Evolutionary conservation across 2,888 invertebrate species (phyloP).

Genomic region (Carcina quercana): DNA sequence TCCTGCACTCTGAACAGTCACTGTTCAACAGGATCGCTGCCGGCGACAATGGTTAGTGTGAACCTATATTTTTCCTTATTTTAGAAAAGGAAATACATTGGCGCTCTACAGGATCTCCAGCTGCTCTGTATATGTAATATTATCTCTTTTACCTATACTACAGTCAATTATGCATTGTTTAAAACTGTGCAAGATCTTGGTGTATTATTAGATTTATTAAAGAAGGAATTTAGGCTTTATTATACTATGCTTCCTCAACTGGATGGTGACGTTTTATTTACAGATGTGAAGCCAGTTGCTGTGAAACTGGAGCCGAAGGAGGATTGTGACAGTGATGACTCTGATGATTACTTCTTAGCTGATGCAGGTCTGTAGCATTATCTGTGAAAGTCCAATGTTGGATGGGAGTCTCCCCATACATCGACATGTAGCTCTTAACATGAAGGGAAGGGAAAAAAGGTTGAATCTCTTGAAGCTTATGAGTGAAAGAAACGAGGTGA

Average conservation of each 20-base stretch:
- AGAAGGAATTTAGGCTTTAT: not conserved
- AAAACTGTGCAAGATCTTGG: constrained; percentile 1
- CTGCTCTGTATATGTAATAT: no score
- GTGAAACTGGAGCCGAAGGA: constrained; percentile 37
- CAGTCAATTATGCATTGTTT: not conserved
- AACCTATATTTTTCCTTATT: not conserved
- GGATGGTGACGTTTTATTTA: constrained; percentile 14
- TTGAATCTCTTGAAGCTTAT: no score
- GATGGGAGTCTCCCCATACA: no score
- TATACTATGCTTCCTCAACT: not conserved
- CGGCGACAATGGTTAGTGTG: not conserved
- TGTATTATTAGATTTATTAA: constrained; percentile 5
- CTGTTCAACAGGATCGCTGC: not conserved
- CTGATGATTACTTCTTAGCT: constrained; percentile 39
- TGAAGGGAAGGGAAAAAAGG: no score
- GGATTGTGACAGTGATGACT: constrained; percentile 35
- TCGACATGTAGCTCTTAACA: no score
- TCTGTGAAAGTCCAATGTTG: no score
- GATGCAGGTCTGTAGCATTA: no score
- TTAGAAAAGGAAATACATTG: no score
- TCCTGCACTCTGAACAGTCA: constrained; percentile 32
- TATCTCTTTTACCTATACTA: no score
- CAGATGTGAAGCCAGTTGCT: constrained; percentile 28
- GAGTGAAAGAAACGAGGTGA: no score
- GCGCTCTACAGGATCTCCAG: no score